Evolutionary conservation across 2,113 vertebrate genomes (phyloP).

Genomic region (Gymnorhina tibicen): DNA sequence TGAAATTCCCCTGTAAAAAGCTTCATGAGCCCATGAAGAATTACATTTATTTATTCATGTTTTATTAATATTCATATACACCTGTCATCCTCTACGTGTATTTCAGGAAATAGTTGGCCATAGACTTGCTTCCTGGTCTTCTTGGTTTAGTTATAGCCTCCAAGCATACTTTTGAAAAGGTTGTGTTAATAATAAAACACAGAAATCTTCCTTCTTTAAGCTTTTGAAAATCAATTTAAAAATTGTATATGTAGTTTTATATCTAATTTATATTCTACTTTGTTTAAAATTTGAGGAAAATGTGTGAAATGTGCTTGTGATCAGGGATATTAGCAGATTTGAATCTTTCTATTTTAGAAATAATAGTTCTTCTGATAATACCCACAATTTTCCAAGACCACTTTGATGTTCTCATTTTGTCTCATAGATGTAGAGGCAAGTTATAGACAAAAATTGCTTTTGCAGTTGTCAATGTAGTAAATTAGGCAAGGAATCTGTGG

Average conservation of each 20-base stretch:
- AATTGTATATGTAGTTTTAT: not conserved
- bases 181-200: not conserved
- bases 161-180: not conserved
- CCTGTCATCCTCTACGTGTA: fast-evolving
- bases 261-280: not conserved
- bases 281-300: not conserved
- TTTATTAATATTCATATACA: not conserved
- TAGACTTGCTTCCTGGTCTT: not conserved
- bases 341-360: not conserved
- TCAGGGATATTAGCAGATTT: not conserved
- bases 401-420: not conserved
- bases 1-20: not conserved
- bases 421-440: not conserved
- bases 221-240: not conserved
- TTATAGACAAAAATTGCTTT: not conserved
- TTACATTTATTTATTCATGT: not conserved
- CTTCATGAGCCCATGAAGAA: not conserved
- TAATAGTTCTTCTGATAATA: not conserved
- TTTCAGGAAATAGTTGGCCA: not conserved
- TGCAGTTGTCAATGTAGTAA: not conserved
- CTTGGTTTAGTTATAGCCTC: not conserved
- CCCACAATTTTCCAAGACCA: not conserved
- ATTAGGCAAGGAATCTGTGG: not conserved
- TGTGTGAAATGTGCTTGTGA: not conserved
- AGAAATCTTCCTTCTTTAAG: not conserved